Evolutionary conservation across 2,113 vertebrate genomes (phyloP).

Genomic region (Rhea americana): DNA sequence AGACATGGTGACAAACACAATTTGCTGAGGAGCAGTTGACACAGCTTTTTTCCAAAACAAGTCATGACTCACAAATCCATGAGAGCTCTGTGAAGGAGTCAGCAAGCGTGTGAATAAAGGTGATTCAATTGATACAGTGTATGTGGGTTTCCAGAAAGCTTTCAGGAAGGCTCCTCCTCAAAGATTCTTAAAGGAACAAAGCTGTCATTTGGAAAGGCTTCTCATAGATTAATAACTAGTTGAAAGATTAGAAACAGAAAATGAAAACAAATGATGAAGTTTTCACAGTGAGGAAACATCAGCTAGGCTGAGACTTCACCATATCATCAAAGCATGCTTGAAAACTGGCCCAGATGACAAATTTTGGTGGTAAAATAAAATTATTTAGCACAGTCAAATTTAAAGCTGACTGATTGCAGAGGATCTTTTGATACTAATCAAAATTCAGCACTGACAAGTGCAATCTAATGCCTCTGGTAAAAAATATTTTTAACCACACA

Average conservation of each 20-base stretch:
- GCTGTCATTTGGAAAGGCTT: neutral
- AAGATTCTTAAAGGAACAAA: neutral
- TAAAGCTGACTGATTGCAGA: neutral
- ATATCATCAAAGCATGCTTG: neutral
- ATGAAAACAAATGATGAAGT: neutral
- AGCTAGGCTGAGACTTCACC: neutral
- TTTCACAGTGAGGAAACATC: neutral
- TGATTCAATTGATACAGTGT: neutral
- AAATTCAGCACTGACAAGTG: neutral
- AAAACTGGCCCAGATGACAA: neutral
- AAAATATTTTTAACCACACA: neutral
- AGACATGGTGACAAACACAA: accelerated
- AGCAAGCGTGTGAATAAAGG: neutral
- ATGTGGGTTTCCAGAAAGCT: neutral
- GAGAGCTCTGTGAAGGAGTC: neutral
- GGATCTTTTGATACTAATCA: neutral
- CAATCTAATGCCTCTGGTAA: neutral
- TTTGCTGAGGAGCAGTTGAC: neutral
- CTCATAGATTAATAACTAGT: neutral
- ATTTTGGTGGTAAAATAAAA: neutral
- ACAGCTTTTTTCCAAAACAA: neutral
- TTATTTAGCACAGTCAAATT: neutral
- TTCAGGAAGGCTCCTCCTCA: neutral
- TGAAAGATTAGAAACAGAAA: neutral
- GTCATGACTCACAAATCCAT: neutral